phyloP scores from a whole-genome alignment of 64 coral and sea anemone species.

The Montipora cactus region DNA sequence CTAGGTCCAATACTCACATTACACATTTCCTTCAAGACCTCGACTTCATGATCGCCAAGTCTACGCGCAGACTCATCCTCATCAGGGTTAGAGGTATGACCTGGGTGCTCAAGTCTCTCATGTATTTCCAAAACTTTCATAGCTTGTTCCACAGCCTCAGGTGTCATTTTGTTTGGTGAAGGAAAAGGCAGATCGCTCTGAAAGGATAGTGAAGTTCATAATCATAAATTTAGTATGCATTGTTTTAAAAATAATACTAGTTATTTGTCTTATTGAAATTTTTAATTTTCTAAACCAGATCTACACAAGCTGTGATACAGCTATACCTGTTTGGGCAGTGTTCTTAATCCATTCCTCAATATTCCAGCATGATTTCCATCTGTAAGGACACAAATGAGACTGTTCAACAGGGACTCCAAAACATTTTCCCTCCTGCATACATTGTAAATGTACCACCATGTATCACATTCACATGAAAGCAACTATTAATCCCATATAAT shows the following conservation, averaged over 20 bases:
- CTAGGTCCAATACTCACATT: slow-evolving; percentile 71
- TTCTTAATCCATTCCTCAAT: slow-evolving; percentile 85
- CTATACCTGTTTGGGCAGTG: slow-evolving; percentile 70
- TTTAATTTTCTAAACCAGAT: too few species aligned
- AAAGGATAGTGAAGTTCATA: background rate
- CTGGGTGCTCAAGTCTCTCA: slow-evolving; percentile 68
- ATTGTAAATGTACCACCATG: too few species aligned
- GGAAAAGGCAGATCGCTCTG: slow-evolving; percentile 73
- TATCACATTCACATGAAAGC: too few species aligned
- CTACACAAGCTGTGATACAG: too few species aligned
- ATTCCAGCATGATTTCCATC: slow-evolving; percentile 84
- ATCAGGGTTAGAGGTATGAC: background rate
- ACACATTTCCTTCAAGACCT: slow-evolving; percentile 99
- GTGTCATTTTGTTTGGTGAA: slow-evolving; percentile 76
- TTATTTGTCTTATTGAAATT: too few species aligned
- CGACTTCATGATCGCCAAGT: slow-evolving; percentile 84
- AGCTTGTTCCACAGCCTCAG: slow-evolving; percentile 82
- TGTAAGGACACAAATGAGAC: background rate
- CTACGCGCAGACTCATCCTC: slow-evolving; percentile 47
- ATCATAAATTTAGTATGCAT: too few species aligned
- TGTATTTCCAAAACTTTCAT: slow-evolving; percentile 99
- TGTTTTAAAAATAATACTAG: too few species aligned
- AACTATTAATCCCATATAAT: too few species aligned
- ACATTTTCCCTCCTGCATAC: too few species aligned
- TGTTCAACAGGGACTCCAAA: background rate